phyloP scores from a whole-genome alignment of 2,888 invertebrate genomes.

The Hoplodrina ambigua region DNA sequence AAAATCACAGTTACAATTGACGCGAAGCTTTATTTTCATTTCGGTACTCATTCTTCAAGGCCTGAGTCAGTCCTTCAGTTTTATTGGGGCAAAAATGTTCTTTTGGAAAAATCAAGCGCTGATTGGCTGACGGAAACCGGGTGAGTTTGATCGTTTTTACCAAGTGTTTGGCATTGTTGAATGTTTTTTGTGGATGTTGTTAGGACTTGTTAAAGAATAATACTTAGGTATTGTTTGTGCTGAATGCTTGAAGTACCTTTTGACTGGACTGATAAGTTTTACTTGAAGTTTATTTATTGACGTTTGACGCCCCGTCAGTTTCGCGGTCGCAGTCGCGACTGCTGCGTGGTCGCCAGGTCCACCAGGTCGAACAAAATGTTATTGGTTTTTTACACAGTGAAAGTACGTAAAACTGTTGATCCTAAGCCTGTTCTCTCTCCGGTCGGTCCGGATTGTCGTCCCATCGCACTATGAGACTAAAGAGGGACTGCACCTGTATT shows the following conservation, averaged over 20 bases:
- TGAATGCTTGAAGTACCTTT: background rate
- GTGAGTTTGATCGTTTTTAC: constrained; percentile 48
- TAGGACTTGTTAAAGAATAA: background rate
- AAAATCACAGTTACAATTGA: constrained; percentile 63
- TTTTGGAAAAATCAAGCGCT: constrained; percentile 40
- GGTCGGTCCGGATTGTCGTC: too few relatives aligned
- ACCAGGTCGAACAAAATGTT: too few relatives aligned
- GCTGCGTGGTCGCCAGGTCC: too few relatives aligned
- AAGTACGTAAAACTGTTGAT: too few relatives aligned
- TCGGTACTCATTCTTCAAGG: constrained; percentile 57
- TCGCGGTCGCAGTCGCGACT: too few relatives aligned
- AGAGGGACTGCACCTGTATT: too few relatives aligned
- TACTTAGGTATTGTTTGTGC: background rate
- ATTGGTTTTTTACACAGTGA: too few relatives aligned
- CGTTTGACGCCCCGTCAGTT: too few relatives aligned
- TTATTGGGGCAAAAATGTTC: constrained; percentile 48
- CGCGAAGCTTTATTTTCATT: constrained; percentile 68
- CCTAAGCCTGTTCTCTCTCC: too few relatives aligned
- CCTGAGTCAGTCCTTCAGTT: constrained; percentile 33
- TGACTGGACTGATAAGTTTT: background rate
- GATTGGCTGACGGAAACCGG: constrained; percentile 40
- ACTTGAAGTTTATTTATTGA: too few relatives aligned
- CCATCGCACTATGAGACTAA: too few relatives aligned
- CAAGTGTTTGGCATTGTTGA: constrained; percentile 26
- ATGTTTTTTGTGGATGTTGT: background rate